These are phyloP conservation scores for Actias luna DNA, from an alignment of 2,888 invertebrate genomes.

Conservation along the genomic window DNA sequence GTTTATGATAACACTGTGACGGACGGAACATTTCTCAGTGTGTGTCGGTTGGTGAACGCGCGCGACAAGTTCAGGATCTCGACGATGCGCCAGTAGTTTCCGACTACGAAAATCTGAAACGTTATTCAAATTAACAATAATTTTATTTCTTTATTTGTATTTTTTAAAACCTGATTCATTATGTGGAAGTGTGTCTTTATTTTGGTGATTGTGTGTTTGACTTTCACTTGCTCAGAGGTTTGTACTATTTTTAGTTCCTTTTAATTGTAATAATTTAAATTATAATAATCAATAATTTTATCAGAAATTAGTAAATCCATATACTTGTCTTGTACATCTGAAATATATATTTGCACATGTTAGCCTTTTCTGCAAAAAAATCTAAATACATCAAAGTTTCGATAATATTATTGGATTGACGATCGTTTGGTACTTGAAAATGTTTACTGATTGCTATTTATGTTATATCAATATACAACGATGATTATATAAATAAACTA, in stretches of 20 bases:
- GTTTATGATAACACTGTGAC: constrained; percentile 38
- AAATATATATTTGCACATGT: not conserved
- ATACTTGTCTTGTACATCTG: not conserved
- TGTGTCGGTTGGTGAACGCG: constrained; percentile 58
- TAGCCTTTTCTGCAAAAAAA: no score
- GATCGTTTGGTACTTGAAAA: no score
- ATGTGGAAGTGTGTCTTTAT: constrained; percentile 70
- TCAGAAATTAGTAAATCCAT: not conserved
- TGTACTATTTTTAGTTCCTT: constrained; percentile 42
- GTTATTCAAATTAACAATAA: constrained; percentile 41
- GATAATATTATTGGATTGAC: no score
- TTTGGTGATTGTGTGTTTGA: constrained; percentile 58
- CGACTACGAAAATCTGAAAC: constrained; percentile 61
- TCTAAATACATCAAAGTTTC: no score
- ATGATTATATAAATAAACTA: not conserved
- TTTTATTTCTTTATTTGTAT: constrained; percentile 39
- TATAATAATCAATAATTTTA: not conserved
- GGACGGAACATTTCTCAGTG: constrained; percentile 62
- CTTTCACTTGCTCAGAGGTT: constrained; percentile 68
- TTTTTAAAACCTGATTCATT: constrained; percentile 45
- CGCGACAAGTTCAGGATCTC: constrained; percentile 58
- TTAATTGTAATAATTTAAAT: constrained; percentile 14
- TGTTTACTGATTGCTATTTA: no score
- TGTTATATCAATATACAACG: no score
- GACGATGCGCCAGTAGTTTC: constrained; percentile 58